Percentiles rank a stretch among this genome's conserved stretches.
phyloP scores from a whole-genome alignment of 2,888 invertebrate species.

The Nebria brevicollis region DNA sequence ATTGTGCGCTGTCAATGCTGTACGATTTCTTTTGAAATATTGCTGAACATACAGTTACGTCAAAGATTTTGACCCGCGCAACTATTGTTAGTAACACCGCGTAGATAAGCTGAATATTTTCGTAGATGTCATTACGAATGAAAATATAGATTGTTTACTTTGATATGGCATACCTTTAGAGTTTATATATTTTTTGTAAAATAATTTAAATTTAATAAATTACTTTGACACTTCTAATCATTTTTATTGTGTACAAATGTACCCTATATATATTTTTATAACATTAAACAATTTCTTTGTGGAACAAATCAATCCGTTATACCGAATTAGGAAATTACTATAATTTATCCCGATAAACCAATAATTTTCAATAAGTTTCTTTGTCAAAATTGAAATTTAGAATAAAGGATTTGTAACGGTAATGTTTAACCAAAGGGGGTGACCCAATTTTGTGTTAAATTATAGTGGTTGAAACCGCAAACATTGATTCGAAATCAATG shows the following conservation, averaged over 20 bases:
- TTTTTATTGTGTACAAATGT: too few relatives aligned
- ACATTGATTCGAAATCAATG: not conserved
- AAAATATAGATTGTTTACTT: not conserved
- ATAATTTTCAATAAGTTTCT: not conserved
- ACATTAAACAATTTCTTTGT: not conserved
- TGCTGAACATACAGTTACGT: constrained; percentile 59
- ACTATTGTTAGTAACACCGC: not conserved
- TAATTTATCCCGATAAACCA: not conserved
- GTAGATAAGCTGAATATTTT: not conserved
- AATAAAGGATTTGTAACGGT: not conserved
- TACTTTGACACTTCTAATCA: too few relatives aligned
- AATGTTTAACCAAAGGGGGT: not conserved
- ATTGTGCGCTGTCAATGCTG: constrained; percentile 59
- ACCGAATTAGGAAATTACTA: not conserved
- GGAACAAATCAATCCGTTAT: not conserved
- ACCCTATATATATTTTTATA: not conserved
- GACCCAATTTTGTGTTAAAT: not conserved
- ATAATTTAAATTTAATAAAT: too few relatives aligned
- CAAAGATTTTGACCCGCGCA: constrained; percentile 19
- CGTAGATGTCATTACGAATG: not conserved
- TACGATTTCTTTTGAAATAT: constrained; percentile 57
- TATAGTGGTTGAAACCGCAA: not conserved
- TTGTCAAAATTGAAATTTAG: not conserved
- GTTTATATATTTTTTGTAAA: too few relatives aligned
- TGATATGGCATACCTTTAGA: not conserved